Percentiles rank a stretch among this genome's conserved stretches.
Conservation (phyloP, 2,888 invertebrate species). For the Ceratothoa steindachneri region DNA sequence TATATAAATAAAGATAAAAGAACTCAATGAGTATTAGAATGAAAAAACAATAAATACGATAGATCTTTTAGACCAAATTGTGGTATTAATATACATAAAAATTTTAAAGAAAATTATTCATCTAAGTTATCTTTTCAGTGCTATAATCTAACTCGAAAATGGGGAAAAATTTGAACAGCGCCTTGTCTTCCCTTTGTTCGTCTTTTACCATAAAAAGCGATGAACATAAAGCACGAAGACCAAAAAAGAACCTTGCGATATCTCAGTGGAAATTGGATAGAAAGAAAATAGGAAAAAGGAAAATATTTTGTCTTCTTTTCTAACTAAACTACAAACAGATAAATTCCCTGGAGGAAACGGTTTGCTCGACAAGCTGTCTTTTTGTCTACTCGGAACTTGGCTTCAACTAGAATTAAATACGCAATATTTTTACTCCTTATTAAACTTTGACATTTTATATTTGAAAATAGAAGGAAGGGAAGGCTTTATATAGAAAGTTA, state of each 20-base stretch:
- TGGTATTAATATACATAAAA: no score
- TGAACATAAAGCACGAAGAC: background rate
- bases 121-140: no score
- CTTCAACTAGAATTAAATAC: background rate
- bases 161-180: no score
- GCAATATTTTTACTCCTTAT: background rate
- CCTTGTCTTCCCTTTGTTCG: no score
- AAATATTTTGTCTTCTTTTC: background rate
- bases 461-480: background rate
- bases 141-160: no score
- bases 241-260: background rate
- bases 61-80: no score
- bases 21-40: no score
- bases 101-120: no score
- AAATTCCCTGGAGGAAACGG: background rate
- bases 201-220: no score
- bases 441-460: background rate
- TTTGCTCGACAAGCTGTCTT: slow-evolving; percentile 6
- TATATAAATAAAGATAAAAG: no score
- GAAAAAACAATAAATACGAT: no score
- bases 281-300: background rate
- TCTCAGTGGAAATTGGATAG: background rate
- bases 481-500: background rate
- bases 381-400: background rate
- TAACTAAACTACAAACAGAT: background rate